Percentiles rank a stretch among this genome's conserved stretches.
Evolutionary conservation across 2,888 invertebrate species (phyloP).

Genomic region (Drepana falcataria): DNA sequence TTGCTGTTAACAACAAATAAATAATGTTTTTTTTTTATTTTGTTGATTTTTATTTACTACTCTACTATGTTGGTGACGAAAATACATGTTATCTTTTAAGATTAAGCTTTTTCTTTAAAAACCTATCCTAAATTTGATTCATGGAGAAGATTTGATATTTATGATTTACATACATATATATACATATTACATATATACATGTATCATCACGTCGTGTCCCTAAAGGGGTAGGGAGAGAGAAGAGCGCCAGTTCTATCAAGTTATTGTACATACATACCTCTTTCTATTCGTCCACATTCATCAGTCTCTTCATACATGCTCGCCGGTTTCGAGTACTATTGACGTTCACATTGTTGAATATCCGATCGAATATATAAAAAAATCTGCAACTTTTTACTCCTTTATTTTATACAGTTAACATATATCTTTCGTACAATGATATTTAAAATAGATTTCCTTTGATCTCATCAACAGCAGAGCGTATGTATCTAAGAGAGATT

Average conservation of each 20-base stretch:
- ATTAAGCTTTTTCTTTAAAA: neutral
- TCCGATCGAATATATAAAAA: neutral
- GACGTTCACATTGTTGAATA: too few relatives aligned
- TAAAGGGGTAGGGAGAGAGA: too few relatives aligned
- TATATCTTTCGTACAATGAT: constrained; percentile 69
- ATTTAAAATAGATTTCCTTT: constrained; percentile 76
- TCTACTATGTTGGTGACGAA: neutral
- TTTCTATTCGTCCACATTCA: too few relatives aligned
- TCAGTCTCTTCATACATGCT: too few relatives aligned
- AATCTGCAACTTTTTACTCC: constrained; percentile 29
- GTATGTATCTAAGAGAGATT: constrained; percentile 17
- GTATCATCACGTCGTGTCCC: too few relatives aligned
- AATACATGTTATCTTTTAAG: constrained; percentile 5
- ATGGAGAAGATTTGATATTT: too few relatives aligned
- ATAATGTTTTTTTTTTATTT: constrained; percentile 30
- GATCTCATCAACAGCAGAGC: constrained; percentile 59
- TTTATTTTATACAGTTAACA: constrained; percentile 72
- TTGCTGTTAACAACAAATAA: constrained; percentile 39
- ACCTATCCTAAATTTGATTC: neutral
- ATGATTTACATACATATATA: too few relatives aligned
- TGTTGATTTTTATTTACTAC: constrained; percentile 24
- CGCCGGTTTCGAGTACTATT: too few relatives aligned
- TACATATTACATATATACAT: too few relatives aligned
- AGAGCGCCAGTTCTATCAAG: too few relatives aligned
- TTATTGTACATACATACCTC: too few relatives aligned